phyloP scores from a whole-genome alignment of 2,888 invertebrate genomes.

The Heliconius ethilla region DNA sequence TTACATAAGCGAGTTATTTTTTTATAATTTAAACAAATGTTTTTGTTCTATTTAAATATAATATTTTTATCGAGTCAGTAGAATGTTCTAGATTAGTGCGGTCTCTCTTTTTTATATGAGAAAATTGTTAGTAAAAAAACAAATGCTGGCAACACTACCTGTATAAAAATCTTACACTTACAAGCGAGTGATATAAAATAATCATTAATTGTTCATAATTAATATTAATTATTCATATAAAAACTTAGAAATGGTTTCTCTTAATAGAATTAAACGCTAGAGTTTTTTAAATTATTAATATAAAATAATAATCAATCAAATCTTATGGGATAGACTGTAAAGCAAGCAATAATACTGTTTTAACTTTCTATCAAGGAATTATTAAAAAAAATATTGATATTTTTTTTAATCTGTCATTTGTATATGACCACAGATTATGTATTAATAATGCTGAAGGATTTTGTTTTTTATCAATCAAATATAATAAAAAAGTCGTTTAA shows the following conservation, averaged over 20 bases:
- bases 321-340: conserved; percentile 6
- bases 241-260: conserved; percentile 11
- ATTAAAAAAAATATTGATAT: not conserved
- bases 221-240: not conserved
- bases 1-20: conserved; percentile 17
- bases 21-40: conserved; percentile 22
- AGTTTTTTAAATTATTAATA: conserved; percentile 3
- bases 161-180: conserved; percentile 1
- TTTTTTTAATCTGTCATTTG: not conserved
- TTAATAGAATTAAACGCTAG: conserved; percentile 1
- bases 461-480: conserved; percentile 2
- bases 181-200: conserved; percentile 21
- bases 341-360: conserved; percentile 10
- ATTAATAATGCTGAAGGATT: not conserved
- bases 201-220: not conserved
- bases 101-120: conserved; percentile 11
- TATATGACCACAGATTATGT: not conserved
- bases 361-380: not conserved
- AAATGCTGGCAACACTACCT: not conserved
- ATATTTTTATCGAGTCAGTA: conserved; percentile 25
- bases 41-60: conserved; percentile 16
- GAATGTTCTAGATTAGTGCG: not conserved
- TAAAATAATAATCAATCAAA: conserved; percentile 1
- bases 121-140: not conserved
- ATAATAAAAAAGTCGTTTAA: not conserved